Conservation (phyloP, 30 jellyfish, hydroid and myxozoan species). For the Haliclystus octoradiatus region DNA sequence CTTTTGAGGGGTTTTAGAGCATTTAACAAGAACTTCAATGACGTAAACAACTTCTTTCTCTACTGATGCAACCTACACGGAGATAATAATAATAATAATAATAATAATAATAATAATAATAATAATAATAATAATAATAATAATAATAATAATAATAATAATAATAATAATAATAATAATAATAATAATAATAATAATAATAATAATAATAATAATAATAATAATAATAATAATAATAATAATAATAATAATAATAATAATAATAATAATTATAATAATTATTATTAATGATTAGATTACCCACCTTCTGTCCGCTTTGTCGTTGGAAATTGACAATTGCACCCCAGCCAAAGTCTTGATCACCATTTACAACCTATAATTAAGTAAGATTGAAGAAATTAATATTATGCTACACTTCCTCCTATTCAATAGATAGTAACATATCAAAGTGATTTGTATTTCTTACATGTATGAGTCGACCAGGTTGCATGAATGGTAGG, state of each 20-base stretch:
- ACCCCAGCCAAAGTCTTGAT: constrained; percentile 98
- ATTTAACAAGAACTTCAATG: constrained; percentile 80
- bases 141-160: too few relatives aligned
- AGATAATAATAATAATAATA: too few relatives aligned
- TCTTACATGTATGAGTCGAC: constrained; percentile 82
- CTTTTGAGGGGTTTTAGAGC: constrained; percentile 81
- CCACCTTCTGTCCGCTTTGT: constrained; percentile 70
- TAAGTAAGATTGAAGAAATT: background rate
- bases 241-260: too few relatives aligned
- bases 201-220: too few relatives aligned
- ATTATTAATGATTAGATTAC: too few relatives aligned
- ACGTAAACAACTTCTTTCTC: constrained; percentile 54
- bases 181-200: too few relatives aligned
- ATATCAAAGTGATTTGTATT: background rate
- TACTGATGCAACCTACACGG: too few relatives aligned
- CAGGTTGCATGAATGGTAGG: constrained; percentile 94
- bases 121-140: too few relatives aligned
- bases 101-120: too few relatives aligned
- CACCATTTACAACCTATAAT: constrained; percentile 78
- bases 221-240: too few relatives aligned
- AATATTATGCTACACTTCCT: background rate
- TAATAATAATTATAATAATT: too few relatives aligned
- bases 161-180: too few relatives aligned
- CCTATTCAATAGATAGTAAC: background rate
- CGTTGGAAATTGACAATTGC: constrained; percentile 76